phyloP scores from a whole-genome alignment of 1,140 invertebrate species.

The Uloborus diversus region DNA sequence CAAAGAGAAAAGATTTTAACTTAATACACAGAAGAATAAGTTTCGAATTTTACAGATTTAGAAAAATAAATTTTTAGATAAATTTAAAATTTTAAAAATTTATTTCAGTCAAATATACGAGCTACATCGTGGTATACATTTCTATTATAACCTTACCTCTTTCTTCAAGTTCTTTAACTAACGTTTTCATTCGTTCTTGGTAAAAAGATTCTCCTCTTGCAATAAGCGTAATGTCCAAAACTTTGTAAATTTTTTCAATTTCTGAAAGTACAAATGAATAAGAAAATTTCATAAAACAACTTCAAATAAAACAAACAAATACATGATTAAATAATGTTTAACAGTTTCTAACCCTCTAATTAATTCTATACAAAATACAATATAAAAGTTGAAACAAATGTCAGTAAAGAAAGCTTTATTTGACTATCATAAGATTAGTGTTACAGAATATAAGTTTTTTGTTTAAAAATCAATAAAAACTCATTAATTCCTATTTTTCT shows the following conservation, averaged over 20 bases:
- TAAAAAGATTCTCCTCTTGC: slow-evolving; percentile 99
- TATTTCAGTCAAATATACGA: background rate
- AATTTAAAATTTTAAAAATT: background rate
- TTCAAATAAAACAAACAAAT: too few species aligned
- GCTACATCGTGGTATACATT: too few species aligned
- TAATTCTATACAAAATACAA: slow-evolving; percentile 1
- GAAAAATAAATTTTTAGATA: background rate
- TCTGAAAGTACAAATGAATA: slow-evolving; percentile 70
- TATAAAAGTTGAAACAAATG: slow-evolving; percentile 11
- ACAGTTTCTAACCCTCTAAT: background rate
- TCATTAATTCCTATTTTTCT: too few species aligned
- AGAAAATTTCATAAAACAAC: slow-evolving; percentile 42
- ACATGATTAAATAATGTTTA: too few species aligned
- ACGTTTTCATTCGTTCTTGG: slow-evolving; percentile 85
- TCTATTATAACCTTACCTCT: too few species aligned
- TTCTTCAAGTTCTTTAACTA: slow-evolving; percentile 83
- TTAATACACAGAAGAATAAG: background rate
- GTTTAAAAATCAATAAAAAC: too few species aligned
- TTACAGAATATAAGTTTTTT: too few species aligned
- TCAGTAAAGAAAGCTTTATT: slow-evolving; percentile 26
- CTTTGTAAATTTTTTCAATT: slow-evolving; percentile 79
- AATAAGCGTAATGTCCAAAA: slow-evolving; percentile 71
- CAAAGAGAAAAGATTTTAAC: too few species aligned
- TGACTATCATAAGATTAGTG: background rate
- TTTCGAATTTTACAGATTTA: background rate